phyloP scores from a whole-genome alignment of 2,113 vertebrate genomes.

The Pelecanoides urinatrix region DNA sequence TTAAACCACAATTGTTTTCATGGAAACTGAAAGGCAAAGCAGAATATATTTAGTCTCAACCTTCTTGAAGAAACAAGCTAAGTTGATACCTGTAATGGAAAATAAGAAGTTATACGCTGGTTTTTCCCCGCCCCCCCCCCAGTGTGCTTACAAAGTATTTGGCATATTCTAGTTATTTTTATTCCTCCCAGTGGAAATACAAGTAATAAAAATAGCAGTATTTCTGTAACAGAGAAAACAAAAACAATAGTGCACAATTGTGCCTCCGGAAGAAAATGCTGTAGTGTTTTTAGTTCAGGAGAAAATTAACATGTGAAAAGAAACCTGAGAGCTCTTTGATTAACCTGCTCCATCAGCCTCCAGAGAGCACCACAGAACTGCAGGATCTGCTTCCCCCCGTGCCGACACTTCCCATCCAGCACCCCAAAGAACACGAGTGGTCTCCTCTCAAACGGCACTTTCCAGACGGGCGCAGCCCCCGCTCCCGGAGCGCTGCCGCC shows the following conservation, averaged over 20 bases:
- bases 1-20: background rate
- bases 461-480: background rate
- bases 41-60: background rate
- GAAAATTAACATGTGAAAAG: slow-evolving; percentile 40
- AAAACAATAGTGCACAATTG: slow-evolving; percentile 18
- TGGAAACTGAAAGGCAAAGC: background rate
- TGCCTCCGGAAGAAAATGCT: slow-evolving; percentile 33
- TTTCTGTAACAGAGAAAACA: slow-evolving; percentile 55
- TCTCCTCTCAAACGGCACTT: background rate
- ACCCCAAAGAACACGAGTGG: background rate
- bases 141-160: slow-evolving; percentile 48
- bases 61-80: background rate
- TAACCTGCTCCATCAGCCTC: slow-evolving; percentile 21
- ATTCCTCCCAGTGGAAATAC: slow-evolving; percentile 53
- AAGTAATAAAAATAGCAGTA: slow-evolving; percentile 61
- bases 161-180: slow-evolving; percentile 30
- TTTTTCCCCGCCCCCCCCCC: background rate
- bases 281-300: slow-evolving; percentile 32
- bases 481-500: accelerated
- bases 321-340: slow-evolving; percentile 45
- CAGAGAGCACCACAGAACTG: background rate
- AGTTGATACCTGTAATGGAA: slow-evolving; percentile 14
- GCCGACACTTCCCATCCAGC: background rate
- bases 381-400: slow-evolving; percentile 27
- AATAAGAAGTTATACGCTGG: background rate